Base-by-base conservation (phyloP, 37 sponge, comb jelly and placozoan species). In the Diacarnus erythraeanus region DNA sequence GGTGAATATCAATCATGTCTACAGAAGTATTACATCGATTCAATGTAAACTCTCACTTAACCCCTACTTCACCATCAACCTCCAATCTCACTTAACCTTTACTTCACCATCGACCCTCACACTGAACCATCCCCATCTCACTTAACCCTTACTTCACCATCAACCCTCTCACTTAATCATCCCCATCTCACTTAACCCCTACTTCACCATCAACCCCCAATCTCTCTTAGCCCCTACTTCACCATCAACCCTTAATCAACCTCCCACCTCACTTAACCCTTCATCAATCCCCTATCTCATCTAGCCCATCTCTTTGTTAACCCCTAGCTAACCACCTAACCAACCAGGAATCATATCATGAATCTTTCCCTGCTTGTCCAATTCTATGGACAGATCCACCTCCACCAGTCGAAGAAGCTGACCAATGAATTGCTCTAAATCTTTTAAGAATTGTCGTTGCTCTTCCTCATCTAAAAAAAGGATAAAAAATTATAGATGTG, bases 391-490 rank as follows among this genome's bases (percentile, higher is more conserved):
- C 61, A 91, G 57, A 26, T 91, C 84, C 68, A 82, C 61, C 43
- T 91, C 92, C 42, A 86, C 87, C 47, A 77, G 22, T 51, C 64
- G 33, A 31, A 91, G 54, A 38, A 91, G 79, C n/a, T 64, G 42
- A 18, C 43, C 75, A n/a, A 91, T 69, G 64, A 87, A 91, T 33
- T 87, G 40, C 39, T 61, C 67, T 51, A 90, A 40, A 1, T 71
- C 76, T 0, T 1, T 23, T 2, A 69, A 44, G 34, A 91, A 82
- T 2, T 37, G 3, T 26, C 65, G 30, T n/a, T 42, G 38, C 43
- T 86, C 83, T 5, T 69, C 77, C 8, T 68, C 80, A 69, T 68
- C 80, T 80, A 38, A 59, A 10, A 47, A n/a, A n/a, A n/a, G n/a
- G n/a, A n/a, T n/a, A n/a, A n/a, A n/a, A n/a, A n/a, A n/a, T n/a